Conservation (phyloP, 2,797 vertebrate species). For the Podarcis siculus region DNA sequence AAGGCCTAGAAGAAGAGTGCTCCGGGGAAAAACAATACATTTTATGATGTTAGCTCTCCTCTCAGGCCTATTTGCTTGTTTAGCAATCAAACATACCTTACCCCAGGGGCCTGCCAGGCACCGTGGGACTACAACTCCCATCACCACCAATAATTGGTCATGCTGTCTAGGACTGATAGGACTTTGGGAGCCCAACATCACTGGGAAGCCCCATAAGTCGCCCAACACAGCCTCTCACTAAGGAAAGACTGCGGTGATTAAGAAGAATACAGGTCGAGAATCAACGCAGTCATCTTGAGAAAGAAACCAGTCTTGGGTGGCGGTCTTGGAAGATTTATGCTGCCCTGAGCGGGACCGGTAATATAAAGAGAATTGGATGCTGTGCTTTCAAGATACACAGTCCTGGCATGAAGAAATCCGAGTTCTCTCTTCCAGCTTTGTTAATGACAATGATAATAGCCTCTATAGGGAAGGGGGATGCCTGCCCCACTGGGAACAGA, state of each 20-base stretch:
- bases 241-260: background rate
- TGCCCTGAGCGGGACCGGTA: background rate
- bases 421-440: background rate
- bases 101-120: too few species aligned
- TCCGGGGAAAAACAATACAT: too few species aligned
- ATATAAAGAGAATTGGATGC: background rate
- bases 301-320: background rate
- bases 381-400: background rate
- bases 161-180: too few species aligned
- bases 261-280: background rate
- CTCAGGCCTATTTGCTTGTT: background rate
- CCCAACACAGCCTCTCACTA: too few species aligned
- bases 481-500: conserved; percentile 10
- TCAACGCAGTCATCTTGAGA: background rate
- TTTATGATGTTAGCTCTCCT: background rate
- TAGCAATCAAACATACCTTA: background rate
- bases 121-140: too few species aligned
- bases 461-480: background rate
- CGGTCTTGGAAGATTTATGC: background rate
- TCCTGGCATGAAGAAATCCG: background rate
- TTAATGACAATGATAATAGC: background rate
- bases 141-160: too few species aligned
- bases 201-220: too few species aligned
- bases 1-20: background rate
- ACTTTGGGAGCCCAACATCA: too few species aligned